These are phyloP conservation scores for Drosophila kurseongensis DNA, from an alignment of 1,140 invertebrate genomes.

Conservation along the genomic window DNA sequence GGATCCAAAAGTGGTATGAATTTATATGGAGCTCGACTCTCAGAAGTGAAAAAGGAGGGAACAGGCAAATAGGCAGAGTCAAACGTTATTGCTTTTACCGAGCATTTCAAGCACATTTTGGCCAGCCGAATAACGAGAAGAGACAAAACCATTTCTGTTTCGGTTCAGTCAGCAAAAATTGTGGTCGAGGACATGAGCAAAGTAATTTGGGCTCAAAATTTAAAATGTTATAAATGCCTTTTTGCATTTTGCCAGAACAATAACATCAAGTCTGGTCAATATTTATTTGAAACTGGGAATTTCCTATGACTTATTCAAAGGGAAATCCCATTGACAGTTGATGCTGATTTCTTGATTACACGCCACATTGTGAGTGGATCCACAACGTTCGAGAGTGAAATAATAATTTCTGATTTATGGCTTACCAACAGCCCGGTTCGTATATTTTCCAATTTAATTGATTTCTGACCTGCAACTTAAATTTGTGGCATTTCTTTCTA, in stretches of 20 bases:
- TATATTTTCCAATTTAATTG: slow-evolving; percentile 37
- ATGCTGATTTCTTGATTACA: slow-evolving; percentile 45
- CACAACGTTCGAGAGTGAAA: slow-evolving; percentile 13
- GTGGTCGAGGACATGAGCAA: slow-evolving; percentile 30
- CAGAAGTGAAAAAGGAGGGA: background rate
- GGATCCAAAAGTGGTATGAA: slow-evolving; percentile 6
- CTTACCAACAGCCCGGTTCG: slow-evolving; percentile 11
- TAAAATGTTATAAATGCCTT: slow-evolving; percentile 44
- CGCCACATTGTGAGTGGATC: slow-evolving; percentile 12
- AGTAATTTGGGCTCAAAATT: slow-evolving; percentile 30
- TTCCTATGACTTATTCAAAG: slow-evolving; percentile 40
- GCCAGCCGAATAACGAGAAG: slow-evolving; percentile 14
- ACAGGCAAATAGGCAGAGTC: slow-evolving; percentile 15
- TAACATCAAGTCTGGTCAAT: slow-evolving; percentile 14
- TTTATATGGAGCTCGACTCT: background rate
- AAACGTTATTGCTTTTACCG: slow-evolving; percentile 55
- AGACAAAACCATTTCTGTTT: slow-evolving; percentile 20
- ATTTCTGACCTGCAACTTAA: slow-evolving; percentile 18
- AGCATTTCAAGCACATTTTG: slow-evolving; percentile 57
- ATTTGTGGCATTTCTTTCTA: slow-evolving; percentile 24
- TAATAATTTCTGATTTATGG: slow-evolving; percentile 58
- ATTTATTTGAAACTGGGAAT: slow-evolving; percentile 38
- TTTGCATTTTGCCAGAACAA: slow-evolving; percentile 16
- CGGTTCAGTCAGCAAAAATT: slow-evolving; percentile 34
- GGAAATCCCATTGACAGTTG: slow-evolving; percentile 65